Base-by-base conservation (phyloP, 2,797 vertebrate species). In the Acridotheres tristis region DNA sequence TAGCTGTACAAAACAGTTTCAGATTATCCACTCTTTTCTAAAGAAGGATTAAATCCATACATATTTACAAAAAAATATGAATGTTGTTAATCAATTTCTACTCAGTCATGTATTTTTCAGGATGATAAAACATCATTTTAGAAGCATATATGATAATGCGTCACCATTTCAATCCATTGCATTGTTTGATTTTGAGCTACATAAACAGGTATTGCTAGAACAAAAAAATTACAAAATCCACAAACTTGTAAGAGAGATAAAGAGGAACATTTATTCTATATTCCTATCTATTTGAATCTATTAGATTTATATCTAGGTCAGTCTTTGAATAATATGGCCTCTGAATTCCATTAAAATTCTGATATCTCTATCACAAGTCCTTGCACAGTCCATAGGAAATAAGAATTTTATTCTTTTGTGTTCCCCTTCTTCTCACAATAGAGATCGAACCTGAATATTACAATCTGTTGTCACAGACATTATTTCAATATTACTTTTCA, bases 391-490 rank as follows among this genome's bases (percentile, higher is more conserved):
- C 61, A 27, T 30, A 45, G 83, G 54, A 90, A 95, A 81, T 15
- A 95, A 73, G 15, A 79, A 62, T 72, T 74, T 38, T 89, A 93
- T 88, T 97, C 47, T 90, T 62, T 91, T 51, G 51, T 66, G 72
- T 63, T 77, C 16, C n/a, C 30, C 15, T 89, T 76, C 20, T 67
- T 62, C 21, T 67, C 51, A 75, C 45, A 89, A 47, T 13, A 86
- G 30, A 82, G 50, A 54, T 11, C 3, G 43, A 94, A 55, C 23
- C 30, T 40, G 58, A 38, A 34, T 82, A 71, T 69, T 26, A 54
- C 42, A 54, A 48, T 65, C 40, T 81, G 45, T 68, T 86, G 51
- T 68, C 42, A 48, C 40, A 86, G 42, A 53, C 40, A 47, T 80
- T 77, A 92, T 61, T 94, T 77, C 79, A 74, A 13, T 58, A 48